phyloP scores from a whole-genome alignment of 2,888 invertebrate genomes.

The Nomada flava region DNA sequence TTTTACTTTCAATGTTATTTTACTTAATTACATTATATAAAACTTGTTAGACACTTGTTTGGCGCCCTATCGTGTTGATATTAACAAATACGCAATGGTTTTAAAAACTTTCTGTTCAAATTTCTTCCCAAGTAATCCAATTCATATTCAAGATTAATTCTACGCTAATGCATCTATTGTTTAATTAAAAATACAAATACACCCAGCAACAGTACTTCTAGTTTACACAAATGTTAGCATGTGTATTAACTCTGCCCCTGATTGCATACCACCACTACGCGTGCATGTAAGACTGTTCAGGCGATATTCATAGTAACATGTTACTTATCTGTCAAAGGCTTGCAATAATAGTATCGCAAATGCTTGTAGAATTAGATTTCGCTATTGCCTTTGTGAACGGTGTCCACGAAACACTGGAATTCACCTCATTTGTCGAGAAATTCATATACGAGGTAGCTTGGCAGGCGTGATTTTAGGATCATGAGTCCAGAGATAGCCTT shows the following conservation, averaged over 20 bases:
- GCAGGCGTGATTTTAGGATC: too few relatives aligned
- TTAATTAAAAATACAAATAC: background rate
- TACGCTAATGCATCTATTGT: background rate
- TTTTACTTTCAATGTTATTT: too few relatives aligned
- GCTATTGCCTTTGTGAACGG: conserved; percentile 11
- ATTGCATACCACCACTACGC: conserved; percentile 25
- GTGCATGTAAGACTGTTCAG: conserved; percentile 53
- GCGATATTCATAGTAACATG: conserved; percentile 44
- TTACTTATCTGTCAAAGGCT: conserved; percentile 57
- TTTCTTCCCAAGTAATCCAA: background rate
- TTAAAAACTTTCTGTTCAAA: background rate
- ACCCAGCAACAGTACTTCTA: background rate
- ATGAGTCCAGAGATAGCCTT: too few relatives aligned
- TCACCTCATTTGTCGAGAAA: background rate
- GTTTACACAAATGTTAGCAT: conserved; percentile 13
- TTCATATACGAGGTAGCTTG: background rate
- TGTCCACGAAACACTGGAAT: background rate
- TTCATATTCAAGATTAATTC: background rate
- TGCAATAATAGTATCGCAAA: conserved; percentile 49
- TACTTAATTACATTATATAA: too few relatives aligned
- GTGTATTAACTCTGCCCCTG: conserved; percentile 44
- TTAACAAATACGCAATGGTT: background rate
- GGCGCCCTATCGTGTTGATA: too few relatives aligned
- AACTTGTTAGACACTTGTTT: too few relatives aligned
- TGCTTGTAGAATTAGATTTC: conserved; percentile 49